phyloP scores from a whole-genome alignment of 2,797 vertebrate genomes.

The Corythornis leucogaster region DNA sequence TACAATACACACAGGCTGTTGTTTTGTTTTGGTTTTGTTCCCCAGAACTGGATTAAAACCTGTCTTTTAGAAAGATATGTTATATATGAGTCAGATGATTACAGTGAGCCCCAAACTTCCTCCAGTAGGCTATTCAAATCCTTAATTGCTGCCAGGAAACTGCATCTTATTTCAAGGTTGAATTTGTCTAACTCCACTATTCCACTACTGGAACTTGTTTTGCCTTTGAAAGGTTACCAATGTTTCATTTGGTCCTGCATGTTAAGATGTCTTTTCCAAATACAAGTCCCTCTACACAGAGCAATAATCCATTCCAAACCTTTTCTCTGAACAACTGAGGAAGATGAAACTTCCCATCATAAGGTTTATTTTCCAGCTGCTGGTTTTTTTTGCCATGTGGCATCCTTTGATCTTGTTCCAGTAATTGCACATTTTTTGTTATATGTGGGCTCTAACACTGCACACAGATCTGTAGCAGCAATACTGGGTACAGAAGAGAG shows the following conservation, averaged over 20 bases:
- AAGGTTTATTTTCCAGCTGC: neutral
- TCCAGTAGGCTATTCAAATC: neutral
- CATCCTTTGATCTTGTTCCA: neutral
- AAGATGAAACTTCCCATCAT: neutral
- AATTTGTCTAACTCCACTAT: neutral
- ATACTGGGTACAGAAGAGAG: neutral
- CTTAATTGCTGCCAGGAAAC: conserved; percentile 13
- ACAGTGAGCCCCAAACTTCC: neutral
- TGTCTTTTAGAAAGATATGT: conserved; percentile 4
- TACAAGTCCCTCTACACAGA: neutral
- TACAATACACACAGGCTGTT: neutral
- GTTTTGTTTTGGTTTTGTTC: neutral
- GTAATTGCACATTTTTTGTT: neutral
- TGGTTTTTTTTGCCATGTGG: neutral
- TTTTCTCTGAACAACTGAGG: neutral
- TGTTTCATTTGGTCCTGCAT: neutral
- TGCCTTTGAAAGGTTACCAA: neutral
- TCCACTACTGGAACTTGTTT: neutral
- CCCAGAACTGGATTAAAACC: neutral
- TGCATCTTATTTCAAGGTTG: neutral
- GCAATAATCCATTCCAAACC: neutral
- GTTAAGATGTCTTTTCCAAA: neutral
- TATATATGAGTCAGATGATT: neutral
- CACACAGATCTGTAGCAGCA: neutral
- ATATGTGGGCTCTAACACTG: neutral